Base-by-base conservation (phyloP, 2,113 vertebrate genomes). In the Mustela nigripes region DNA sequence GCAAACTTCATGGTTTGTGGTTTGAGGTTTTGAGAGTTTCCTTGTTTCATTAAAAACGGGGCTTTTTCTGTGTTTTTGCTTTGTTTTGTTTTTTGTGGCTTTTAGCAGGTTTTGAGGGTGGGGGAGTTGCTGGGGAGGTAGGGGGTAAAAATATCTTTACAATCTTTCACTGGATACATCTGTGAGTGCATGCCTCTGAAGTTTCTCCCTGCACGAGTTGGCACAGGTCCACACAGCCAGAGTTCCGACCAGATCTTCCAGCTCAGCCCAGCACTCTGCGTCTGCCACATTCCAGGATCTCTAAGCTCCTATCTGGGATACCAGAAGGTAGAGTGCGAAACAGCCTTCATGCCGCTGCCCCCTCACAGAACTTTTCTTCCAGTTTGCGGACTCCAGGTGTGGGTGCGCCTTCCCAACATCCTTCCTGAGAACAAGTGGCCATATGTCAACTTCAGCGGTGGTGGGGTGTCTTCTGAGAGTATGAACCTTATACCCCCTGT, bases 31-130 rank as follows among this genome's bases (percentile, higher is more conserved):
- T 90, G 69, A 76, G 94, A 84, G 42, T 94, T 97, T 95, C 71
- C 82, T 93, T 93, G 71, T 96, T 97, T 94, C 86, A 94, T 97
- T 96, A 97, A 93, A 94, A 93, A 73, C 5, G n/a, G 79, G 95
- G 24, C 22, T 81, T 95, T 93, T 80, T 62, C 65, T 85, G 28
- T 76, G 89, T 63, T 96, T 96, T 74, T 82, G 45, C 78, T 96
- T 91, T 88, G 58, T 39, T 87, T 92, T 83, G 26, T 76, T 95
- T 71, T 71, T 63, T 2, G 11, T 58, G 82, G 31, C 36, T 91
- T 95, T 92, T 39, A 26, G 71, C 83, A 82, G 79, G 89, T 85
- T 81, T 84, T 80, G 3, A 50, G 82, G 11, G 39, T 9, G 50
- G 39, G 71, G 16, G 26, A 22, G 10, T 60, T n/a, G 26, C n/a